phyloP scores from a whole-genome alignment of 2,113 vertebrate genomes.

The Malurus elegans region DNA sequence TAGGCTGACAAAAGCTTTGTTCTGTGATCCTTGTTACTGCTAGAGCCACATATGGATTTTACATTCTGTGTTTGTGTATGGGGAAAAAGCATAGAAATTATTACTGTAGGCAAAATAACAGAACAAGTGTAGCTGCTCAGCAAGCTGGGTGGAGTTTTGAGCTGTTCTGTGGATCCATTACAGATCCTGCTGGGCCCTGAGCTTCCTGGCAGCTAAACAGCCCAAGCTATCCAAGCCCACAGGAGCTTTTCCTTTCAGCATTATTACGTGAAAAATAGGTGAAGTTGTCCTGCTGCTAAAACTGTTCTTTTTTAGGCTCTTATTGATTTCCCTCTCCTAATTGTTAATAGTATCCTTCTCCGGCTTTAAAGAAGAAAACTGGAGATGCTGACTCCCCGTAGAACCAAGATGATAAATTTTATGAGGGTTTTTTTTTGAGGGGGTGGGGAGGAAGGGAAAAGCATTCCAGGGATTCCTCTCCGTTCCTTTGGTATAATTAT shows the following conservation, averaged over 20 bases:
- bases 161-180: not conserved
- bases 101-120: not conserved
- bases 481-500: not conserved
- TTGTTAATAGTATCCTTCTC: not conserved
- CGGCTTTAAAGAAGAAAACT: not conserved
- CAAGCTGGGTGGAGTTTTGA: not conserved
- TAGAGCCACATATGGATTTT: not conserved
- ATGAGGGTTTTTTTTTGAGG: not conserved
- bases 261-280: not conserved
- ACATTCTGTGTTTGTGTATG: not conserved
- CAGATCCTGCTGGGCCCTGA: not conserved
- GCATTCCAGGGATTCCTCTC: not conserved
- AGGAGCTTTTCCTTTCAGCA: not conserved
- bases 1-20: not conserved
- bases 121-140: not conserved
- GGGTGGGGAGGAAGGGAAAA: not conserved
- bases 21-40: not conserved
- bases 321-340: not conserved
- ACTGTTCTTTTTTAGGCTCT: not conserved
- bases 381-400: not conserved
- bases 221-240: not conserved
- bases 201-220: not conserved
- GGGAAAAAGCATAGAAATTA: not conserved
- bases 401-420: not conserved
- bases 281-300: not conserved